These are phyloP conservation scores for Pseudotriccus pelzelni DNA, from an alignment of 2,797 vertebrate species.

Conservation along the genomic window DNA sequence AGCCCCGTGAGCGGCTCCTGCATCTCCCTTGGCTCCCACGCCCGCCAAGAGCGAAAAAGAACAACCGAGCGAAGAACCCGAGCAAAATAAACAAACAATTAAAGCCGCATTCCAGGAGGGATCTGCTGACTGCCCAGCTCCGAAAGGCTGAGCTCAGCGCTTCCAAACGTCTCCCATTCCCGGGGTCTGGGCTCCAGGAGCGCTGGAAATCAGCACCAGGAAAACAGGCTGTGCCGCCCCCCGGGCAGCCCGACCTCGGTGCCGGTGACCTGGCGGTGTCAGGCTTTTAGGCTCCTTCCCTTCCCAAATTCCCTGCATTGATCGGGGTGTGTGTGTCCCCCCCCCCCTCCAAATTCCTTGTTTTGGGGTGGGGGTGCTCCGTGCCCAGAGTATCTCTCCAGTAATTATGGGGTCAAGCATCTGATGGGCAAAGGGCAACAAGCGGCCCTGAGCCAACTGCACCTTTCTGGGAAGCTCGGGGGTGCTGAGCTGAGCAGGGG, in stretches of 20 bases:
- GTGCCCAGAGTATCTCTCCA: accelerated
- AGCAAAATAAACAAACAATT: constrained; percentile 28
- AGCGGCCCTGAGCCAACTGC: accelerated
- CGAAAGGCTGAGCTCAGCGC: constrained; percentile 6
- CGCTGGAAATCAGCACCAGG: background rate
- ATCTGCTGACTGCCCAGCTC: constrained; percentile 5
- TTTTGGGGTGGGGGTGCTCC: background rate
- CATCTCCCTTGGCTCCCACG: background rate
- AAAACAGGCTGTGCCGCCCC: accelerated
- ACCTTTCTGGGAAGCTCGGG: background rate
- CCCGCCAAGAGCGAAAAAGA: background rate
- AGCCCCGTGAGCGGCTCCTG: background rate
- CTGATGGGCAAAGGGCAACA: accelerated
- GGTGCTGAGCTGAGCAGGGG: background rate
- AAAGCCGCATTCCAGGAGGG: background rate
- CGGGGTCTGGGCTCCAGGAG: background rate
- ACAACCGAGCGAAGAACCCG: background rate
- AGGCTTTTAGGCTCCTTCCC: background rate
- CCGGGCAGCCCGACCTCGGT: background rate
- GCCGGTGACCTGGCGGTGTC: background rate
- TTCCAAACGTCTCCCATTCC: background rate
- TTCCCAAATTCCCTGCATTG: background rate
- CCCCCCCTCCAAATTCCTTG: background rate
- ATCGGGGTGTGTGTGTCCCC: accelerated
- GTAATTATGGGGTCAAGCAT: accelerated